Evolutionary conservation across 2,797 vertebrate genomes (phyloP), one percentile per base, ranked within the genome.

Genomic region (Cheirogaleus major): DNA sequence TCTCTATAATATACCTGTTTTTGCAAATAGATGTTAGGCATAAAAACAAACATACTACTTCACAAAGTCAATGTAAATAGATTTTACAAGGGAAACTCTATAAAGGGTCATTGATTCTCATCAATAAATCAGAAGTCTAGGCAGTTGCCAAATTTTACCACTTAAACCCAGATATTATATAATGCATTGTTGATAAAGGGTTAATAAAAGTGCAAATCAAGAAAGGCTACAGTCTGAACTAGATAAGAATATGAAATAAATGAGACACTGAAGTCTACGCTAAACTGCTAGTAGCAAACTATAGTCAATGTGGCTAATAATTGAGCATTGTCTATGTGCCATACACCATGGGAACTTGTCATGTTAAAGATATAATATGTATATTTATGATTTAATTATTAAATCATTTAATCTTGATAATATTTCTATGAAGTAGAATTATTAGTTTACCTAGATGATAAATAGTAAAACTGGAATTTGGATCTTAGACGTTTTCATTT

Each of bases 21-120:
- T 72, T 81, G 38, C 30, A 70, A 72, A 9, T 9, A 84, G 17
- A 90, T 87, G 1, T 91, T 85, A 86, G 48, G 13, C 76, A 45
- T 86, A 41, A 86, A 93, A 93, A 15, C n/a, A 96, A 82, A 52
- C 15, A 79, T 23, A 20, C 13, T 85, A 27, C 35, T 94, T 92
- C 73, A 32, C 17, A 88, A 61, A 93, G 48, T 89, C 63, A 87
- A 67, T 61, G 4, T 63, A 81, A 5, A 52, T 90, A 59, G 91
- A 2, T 69, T 89, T 97, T 45, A 96, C 6, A 75, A 45, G 38
- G 18, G 9, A 87, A 85, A 52, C 11, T 20, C 32, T 50, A 93
- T 1, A 93, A 61, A 41, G 45, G 3, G 13, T 70, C 23, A 18
- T 75, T 91, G 59, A 92, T 30, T 96, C 94, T 78, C 27, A 67